Evolutionary conservation across 2,113 vertebrate genomes (phyloP).

Genomic region (Marcusenius ussheri): DNA sequence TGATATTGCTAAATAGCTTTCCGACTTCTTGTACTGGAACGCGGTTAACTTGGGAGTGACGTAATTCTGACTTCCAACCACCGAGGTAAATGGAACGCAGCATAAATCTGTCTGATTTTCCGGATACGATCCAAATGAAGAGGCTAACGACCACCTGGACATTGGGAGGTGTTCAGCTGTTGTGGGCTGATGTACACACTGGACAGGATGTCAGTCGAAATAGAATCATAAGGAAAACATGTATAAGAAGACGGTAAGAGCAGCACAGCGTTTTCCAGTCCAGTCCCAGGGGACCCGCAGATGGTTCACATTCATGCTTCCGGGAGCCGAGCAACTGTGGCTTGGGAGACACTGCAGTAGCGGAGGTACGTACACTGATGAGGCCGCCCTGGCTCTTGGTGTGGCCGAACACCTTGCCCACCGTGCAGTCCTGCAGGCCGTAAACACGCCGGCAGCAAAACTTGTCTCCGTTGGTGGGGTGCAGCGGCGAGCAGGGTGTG

Average conservation of each 20-base stretch:
- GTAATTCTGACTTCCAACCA: no score
- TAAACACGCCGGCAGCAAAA: slow-evolving; percentile 52
- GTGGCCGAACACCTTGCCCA: slow-evolving; percentile 72
- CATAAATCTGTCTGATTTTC: background rate
- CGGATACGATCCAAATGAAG: background rate
- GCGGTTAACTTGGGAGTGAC: no score
- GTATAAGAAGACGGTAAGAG: background rate
- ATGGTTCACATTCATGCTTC: no score
- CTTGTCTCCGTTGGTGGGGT: slow-evolving; percentile 57
- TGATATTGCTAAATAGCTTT: no score
- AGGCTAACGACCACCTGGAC: background rate
- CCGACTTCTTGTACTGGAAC: no score
- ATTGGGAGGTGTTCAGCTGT: background rate
- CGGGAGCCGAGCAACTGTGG: no score
- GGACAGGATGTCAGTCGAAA: background rate
- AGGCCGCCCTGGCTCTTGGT: slow-evolving; percentile 62
- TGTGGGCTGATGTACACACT: background rate
- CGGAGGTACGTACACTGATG: slow-evolving; percentile 49
- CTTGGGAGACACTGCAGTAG: background rate
- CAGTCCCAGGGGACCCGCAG: no score
- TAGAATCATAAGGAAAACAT: background rate
- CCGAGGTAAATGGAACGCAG: no score
- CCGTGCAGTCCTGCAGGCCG: slow-evolving; percentile 70
- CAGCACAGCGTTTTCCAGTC: background rate
- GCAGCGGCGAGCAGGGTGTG: slow-evolving; percentile 64